A percentile compares a stretch with the other conserved stretches of the same genome.
Evolutionary conservation across 2,113 vertebrate species (phyloP).

Genomic region (Beaufortia kweichowensis): DNA sequence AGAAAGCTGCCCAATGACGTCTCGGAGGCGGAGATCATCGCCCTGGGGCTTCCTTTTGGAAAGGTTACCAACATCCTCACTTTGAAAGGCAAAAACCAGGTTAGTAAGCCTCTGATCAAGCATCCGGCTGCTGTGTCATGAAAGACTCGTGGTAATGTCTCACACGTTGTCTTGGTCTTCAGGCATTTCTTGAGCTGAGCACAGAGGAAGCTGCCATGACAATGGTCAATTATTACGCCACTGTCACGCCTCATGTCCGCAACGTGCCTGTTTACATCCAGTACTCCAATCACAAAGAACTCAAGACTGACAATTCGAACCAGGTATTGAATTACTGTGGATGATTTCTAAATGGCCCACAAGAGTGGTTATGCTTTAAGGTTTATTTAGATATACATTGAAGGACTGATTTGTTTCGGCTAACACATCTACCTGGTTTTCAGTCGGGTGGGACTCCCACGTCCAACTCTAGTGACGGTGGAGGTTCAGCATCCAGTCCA

Average conservation of each 20-base stretch:
- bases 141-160: neutral
- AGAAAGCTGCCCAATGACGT: constrained; percentile 94
- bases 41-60: constrained; percentile 94
- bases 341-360: too few species aligned
- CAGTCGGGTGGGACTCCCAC: constrained; percentile 86
- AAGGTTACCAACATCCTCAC: constrained; percentile 98
- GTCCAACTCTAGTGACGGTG: constrained; percentile 82
- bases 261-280: constrained; percentile 94
- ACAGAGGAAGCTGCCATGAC: constrained; percentile 95
- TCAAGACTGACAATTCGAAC: constrained; percentile 93
- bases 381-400: too few species aligned
- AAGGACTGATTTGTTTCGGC: neutral
- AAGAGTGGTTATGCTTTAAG: too few species aligned
- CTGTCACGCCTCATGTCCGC: constrained; percentile 91
- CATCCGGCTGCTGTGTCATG: neutral
- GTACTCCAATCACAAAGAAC: constrained; percentile 96
- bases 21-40: constrained; percentile 95
- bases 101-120: constrained; percentile 66
- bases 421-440: constrained; percentile 86
- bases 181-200: constrained; percentile 96
- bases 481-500: constrained; percentile 88
- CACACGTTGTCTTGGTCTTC: constrained; percentile 41
- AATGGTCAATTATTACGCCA: constrained; percentile 96
- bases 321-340: constrained; percentile 72
- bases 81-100: constrained; percentile 98